Percentiles rank a stretch among this genome's conserved stretches.
Evolutionary conservation across 2,888 invertebrate species (phyloP).

Genomic region (Icerya purchasi): DNA sequence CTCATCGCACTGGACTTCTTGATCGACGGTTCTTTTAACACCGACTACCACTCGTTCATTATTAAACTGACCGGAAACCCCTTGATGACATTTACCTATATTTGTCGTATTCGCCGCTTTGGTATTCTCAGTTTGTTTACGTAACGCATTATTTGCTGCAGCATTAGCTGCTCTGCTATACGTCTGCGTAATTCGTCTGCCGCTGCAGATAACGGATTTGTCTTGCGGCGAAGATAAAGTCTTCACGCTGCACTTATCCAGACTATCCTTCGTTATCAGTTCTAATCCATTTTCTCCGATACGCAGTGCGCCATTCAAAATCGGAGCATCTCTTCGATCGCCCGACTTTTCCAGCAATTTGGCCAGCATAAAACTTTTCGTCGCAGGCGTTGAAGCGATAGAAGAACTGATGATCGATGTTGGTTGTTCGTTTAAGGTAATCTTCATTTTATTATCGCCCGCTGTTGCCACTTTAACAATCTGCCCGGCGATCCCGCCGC

Average conservation of each 20-base stretch:
- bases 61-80: background rate
- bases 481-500: background rate
- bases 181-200: slow-evolving; percentile 2
- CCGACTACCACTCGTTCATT: slow-evolving; percentile 11
- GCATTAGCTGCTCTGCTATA: background rate
- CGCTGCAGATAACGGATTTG: slow-evolving; percentile 10
- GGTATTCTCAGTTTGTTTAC: too few relatives aligned
- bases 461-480: background rate
- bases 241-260: background rate
- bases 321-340: slow-evolving; percentile 32
- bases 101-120: background rate
- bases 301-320: slow-evolving; percentile 34
- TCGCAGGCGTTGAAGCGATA: slow-evolving; percentile 5
- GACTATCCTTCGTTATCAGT: slow-evolving; percentile 21
- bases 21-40: slow-evolving; percentile 15
- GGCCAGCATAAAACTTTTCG: slow-evolving; percentile 49
- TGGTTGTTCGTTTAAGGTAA: slow-evolving; percentile 3
- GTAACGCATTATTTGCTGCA: background rate
- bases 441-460: slow-evolving; percentile 1
- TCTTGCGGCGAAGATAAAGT: slow-evolving; percentile 3
- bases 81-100: background rate
- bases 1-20: slow-evolving; percentile 14
- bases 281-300: slow-evolving; percentile 37
- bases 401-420: background rate
- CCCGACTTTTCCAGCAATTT: slow-evolving; percentile 61